Evolutionary conservation across 2,888 invertebrate genomes (phyloP), one percentile per base, ranked within the genome.

Genomic region (Erebia palarica): DNA sequence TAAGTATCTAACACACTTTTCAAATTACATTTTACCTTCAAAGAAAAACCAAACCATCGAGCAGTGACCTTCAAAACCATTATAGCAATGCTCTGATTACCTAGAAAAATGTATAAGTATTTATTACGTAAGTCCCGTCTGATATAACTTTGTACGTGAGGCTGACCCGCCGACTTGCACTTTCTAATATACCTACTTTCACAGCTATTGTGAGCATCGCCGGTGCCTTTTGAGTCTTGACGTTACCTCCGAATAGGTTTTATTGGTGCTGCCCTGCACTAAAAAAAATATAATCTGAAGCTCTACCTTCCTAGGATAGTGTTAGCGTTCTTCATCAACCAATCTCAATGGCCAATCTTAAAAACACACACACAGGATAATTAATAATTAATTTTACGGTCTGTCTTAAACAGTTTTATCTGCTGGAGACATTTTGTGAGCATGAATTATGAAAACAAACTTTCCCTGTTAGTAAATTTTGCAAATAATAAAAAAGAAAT

Each of bases 161-260:
- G 80, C 85, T 82, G 83, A 86, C 87, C 86, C 82, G 75, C 75
- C 75, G 83, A 89, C 88, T 90, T 86, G 69, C 88, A 87, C 92
- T 92, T 92, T 92, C 92, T 92, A 92, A 84, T 83, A 86, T 85
- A 91, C 92, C 92, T 92, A 91, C 92, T 92, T 92, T 92, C 92
- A 90, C 92, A 87, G 88, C 86, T 83, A 90, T 91, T 91, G 91
- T 91, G 81, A 76, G 78, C 77, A 73, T 73, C 73, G 74, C 71
- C 70, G 70, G 78, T 72, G 78, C 57, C 53, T 71, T n/a, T 53
- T 27, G 53, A n/a, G 8, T 68, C 69, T 79, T 91, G 88, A 89
- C 87, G 91, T 84, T 90, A 90, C 79, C 76, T 78, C 83, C 85
- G 77, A 85, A 82, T 79, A 21, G 66, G 58, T 63, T 44, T 63